Base-by-base conservation (phyloP, 2,113 vertebrate genomes). In the Chionomys nivalis region DNA sequence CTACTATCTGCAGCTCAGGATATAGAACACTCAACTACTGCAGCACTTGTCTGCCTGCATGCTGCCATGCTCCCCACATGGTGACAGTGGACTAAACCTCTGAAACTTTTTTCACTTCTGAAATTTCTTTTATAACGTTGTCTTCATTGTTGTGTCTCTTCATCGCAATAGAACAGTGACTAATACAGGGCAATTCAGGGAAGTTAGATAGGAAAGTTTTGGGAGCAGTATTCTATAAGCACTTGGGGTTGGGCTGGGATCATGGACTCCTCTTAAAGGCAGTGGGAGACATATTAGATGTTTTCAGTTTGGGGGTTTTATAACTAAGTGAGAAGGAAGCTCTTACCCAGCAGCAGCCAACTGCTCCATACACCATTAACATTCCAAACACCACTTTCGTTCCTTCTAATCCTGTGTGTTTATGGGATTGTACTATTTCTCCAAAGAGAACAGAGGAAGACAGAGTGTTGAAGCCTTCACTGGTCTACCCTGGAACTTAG, bases 381-480 rank as follows among this genome's bases (percentile, higher is more conserved):
- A 89, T 81, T 58, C 58, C 58, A 21, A 58, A 21, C 6, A 21
- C 58, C 19, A 21, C 58, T 21, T 58, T 21, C 26, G 31, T 83
- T 96, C 52, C 70, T 90, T 66, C n/a, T 79, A 3, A 13, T 73
- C 76, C 42, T 82, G 70, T 81, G 66, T 96, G 87, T 89, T 90
- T 87, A 83, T 63, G 86, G 79, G 63, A 31, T 65, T 85, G 28
- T 52, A 49, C 3, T 23, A 39, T 79, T 87, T 93, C 78, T 83
- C 63, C 75, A 70, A 11, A 28, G 52, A 39, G 16, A 52, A 16
- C 16, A 5, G 42, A 33, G 58, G 66, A 78, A 82, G 31, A 31
- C 24, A 42, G 36, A 63, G 31, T 31, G 5, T 68, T n/a, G 83
- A 23, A 58, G 44, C 33, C 28, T 47, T 39, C 3, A 5, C 4